Base-by-base conservation (phyloP, 2,113 vertebrate genomes). In the Pluvialis apricaria region DNA sequence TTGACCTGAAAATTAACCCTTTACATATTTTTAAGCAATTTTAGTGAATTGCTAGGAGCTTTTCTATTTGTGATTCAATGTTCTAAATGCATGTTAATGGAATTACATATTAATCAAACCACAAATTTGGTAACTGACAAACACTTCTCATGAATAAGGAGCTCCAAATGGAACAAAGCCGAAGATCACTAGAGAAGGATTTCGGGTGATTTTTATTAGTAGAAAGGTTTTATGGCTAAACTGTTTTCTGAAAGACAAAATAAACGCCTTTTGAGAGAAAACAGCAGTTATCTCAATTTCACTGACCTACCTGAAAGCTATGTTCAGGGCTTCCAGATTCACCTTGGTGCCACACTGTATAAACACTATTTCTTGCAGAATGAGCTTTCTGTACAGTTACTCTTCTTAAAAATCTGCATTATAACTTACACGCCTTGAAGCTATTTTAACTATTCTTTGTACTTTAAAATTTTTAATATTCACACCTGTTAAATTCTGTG, bases 1-100 rank as follows among this genome's bases (percentile, higher is more conserved):
- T 85, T 97, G 91, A 94, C 88, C 94, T 94, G 62, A 20, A 81
- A 84, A 95, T 96, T 92, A 96, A 92, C 88, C 84, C 84, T 85
- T 97, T 81, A 17, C 29, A 15, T 22, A 36, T 65, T 84, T 90
- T 71, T 47, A 68, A 85, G 72, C 32, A 2, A 82, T 91, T 95
- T 93, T 17, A 70, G 54, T 13, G n/a, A 80, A 82, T 82, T 90
- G 57, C 85, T 69, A 44, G 34, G 34, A 96, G 73, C 86, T 88
- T 57, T 91, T 36, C 76, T 77, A 49, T 52, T 88, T 88, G 57
- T 13, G 52, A 93, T 28, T 79, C 40, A 62, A 3, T 14, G 18
- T 47, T 86, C 80, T 32, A 65, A 90, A 87, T 0, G 4, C 6
- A 0, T 51, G 32, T 49, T 92, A 94, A 73, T 82, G 76, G n/a